Evolutionary conservation across 2,888 invertebrate genomes (phyloP).

Genomic region (Epirrita christyi): DNA sequence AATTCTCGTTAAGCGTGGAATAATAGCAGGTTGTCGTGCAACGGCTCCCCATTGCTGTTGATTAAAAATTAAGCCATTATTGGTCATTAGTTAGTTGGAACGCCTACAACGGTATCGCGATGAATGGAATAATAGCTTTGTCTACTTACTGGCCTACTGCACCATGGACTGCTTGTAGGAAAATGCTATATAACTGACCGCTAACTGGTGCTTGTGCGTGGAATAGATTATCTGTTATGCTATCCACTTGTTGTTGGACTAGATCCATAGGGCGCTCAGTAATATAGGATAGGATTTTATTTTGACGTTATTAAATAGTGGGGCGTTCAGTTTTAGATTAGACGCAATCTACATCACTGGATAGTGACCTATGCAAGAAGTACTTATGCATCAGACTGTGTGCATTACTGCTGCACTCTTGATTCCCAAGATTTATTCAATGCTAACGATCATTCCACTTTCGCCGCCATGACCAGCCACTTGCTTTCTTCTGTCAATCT

Average conservation of each 20-base stretch:
- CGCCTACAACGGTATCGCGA: constrained; percentile 12
- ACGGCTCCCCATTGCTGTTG: constrained; percentile 41
- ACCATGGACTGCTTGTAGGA: no score
- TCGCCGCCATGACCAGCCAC: constrained; percentile 58
- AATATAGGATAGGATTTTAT: no score
- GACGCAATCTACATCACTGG: no score
- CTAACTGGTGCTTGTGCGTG: no score
- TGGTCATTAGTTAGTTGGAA: constrained; percentile 43
- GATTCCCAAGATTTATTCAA: constrained; percentile 50
- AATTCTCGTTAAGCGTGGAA: constrained; percentile 37
- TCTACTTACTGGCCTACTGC: neutral
- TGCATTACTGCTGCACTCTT: constrained; percentile 38
- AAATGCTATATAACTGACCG: no score
- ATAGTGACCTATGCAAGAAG: neutral
- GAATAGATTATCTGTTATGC: no score
- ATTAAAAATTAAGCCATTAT: constrained; percentile 67
- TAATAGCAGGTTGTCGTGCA: constrained; percentile 61
- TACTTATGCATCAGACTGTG: constrained; percentile 14
- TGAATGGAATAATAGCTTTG: constrained; percentile 7
- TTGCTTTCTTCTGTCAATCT: constrained; percentile 74
- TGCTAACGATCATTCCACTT: constrained; percentile 62
- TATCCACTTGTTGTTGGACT: no score
- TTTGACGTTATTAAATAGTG: no score
- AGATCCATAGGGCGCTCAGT: no score
- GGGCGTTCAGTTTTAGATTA: no score